These are phyloP conservation scores for Trypoxylus dichotomus DNA, from an alignment of 1,140 invertebrate genomes.

Conservation along the genomic window DNA sequence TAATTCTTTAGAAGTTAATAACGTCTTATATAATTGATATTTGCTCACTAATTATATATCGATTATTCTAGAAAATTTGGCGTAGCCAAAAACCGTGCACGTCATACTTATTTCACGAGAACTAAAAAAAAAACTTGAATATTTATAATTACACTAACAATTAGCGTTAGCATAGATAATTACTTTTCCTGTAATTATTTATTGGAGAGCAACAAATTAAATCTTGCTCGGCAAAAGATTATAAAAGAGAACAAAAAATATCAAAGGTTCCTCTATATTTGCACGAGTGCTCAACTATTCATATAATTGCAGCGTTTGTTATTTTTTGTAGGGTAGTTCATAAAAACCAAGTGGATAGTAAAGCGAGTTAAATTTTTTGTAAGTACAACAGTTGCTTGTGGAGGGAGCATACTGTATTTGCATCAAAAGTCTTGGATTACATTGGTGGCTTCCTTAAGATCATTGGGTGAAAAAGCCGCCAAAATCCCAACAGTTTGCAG, in stretches of 20 bases:
- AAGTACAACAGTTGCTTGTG: too few relatives aligned
- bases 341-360: too few relatives aligned
- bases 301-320: too few relatives aligned
- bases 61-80: background rate
- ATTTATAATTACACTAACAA: background rate
- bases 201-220: background rate
- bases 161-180: background rate
- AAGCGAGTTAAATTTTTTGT: too few relatives aligned
- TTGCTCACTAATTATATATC: background rate
- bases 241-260: background rate
- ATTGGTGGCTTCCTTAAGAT: too few relatives aligned
- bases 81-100: background rate
- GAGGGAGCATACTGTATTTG: too few relatives aligned
- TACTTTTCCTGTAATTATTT: conserved; percentile 8
- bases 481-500: too few relatives aligned
- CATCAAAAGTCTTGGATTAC: too few relatives aligned
- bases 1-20: background rate
- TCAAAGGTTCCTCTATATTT: background rate
- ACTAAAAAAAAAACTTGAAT: background rate
- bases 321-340: too few relatives aligned
- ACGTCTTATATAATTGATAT: background rate
- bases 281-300: too few relatives aligned
- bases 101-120: background rate
- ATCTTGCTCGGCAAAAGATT: background rate
- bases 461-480: too few relatives aligned